Evolutionary conservation across 2,113 vertebrate genomes (phyloP).

Genomic region (Crotalus horridus): DNA sequence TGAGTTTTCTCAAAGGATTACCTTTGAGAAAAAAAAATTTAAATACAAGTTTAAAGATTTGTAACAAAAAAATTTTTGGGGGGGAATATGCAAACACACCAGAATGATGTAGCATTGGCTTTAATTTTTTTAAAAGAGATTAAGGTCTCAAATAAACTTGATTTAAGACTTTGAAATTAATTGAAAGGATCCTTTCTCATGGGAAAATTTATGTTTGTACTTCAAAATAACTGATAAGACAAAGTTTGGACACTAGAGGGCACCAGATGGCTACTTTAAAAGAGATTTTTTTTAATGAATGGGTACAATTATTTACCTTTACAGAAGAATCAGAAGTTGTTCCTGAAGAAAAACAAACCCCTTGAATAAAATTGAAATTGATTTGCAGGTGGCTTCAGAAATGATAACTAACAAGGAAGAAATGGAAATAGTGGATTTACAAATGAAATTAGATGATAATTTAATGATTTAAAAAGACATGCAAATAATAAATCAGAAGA

Average conservation of each 20-base stretch:
- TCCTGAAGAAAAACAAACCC: not conserved
- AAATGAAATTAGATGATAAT: not conserved
- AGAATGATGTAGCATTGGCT: not conserved
- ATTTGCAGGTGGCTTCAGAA: not conserved
- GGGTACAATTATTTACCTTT: not conserved
- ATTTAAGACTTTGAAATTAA: not conserved
- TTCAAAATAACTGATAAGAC: not conserved
- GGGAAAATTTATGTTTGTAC: not conserved
- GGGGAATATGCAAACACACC: not conserved
- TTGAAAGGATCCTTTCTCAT: not conserved
- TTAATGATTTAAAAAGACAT: not conserved
- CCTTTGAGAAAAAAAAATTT: not conserved
- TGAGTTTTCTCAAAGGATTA: not conserved
- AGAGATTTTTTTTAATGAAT: not conserved
- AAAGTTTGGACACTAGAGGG: not conserved
- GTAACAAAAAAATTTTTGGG: not conserved
- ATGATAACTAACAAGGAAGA: not conserved
- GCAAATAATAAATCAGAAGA: not conserved
- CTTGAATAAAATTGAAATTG: not conserved
- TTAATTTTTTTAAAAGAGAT: not conserved
- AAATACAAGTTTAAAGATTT: not conserved
- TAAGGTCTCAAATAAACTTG: not conserved
- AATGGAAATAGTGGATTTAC: not conserved
- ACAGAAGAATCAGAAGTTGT: not conserved
- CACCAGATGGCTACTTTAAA: not conserved